Percentiles rank a stretch among this genome's conserved stretches.
phyloP scores from a whole-genome alignment of 2,888 invertebrate species.

The Lydus trimaculatus region DNA sequence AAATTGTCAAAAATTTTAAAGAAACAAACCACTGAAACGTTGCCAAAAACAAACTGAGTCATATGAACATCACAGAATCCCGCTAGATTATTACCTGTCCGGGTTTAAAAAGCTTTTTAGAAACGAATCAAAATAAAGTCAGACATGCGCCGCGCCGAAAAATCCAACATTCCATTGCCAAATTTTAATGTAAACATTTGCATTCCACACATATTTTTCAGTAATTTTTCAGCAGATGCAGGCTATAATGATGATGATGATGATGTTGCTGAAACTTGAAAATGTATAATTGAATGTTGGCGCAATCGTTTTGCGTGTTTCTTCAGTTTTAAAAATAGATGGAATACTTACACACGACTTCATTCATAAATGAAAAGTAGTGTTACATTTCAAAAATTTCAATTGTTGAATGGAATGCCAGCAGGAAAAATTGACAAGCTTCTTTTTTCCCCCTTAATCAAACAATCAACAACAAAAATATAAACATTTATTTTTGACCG shows the following conservation, averaged over 20 bases:
- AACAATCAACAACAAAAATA: not conserved
- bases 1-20: conserved; percentile 28
- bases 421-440: not conserved
- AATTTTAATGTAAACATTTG: conserved; percentile 50
- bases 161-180: conserved; percentile 43
- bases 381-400: not conserved
- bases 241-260: conserved; percentile 32
- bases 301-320: not conserved
- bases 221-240: conserved; percentile 41
- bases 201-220: conserved; percentile 41
- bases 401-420: conserved; percentile 23
- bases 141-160: conserved; percentile 46
- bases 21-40: conserved; percentile 27
- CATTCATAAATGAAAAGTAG: conserved; percentile 25
- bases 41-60: conserved; percentile 49
- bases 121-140: conserved; percentile 41
- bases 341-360: conserved; percentile 17
- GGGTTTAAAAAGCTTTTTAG: conserved; percentile 38
- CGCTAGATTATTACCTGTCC: conserved; percentile 50
- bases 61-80: conserved; percentile 42
- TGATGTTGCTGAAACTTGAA: conserved; percentile 17
- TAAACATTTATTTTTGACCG: not conserved
- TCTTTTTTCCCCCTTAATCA: too few relatives aligned
- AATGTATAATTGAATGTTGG: conserved; percentile 11
- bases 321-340: conserved; percentile 16